Conservation (phyloP, 2,888 invertebrate species). For the Tachina grossa region DNA sequence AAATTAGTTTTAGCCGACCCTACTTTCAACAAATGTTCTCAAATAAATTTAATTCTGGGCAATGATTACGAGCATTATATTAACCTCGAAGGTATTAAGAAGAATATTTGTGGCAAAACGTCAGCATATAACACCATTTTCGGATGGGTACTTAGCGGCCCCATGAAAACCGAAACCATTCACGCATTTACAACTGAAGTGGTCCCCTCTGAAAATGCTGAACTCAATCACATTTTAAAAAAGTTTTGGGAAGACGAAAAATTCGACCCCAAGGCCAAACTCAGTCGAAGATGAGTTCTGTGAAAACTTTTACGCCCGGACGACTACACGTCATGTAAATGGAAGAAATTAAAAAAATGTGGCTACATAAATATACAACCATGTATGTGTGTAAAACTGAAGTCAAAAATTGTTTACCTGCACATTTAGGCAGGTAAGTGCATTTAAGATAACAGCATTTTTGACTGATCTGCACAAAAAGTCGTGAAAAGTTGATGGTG, state of each 20-base stretch:
- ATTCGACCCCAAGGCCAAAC: background rate
- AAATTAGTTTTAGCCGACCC: background rate
- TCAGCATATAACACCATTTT: background rate
- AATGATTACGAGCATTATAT: background rate
- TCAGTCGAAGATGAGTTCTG: background rate
- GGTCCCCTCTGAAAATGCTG: background rate
- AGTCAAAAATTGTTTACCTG: no score
- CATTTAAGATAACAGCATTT: no score
- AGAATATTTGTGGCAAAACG: slow-evolving; percentile 8
- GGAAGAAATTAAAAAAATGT: no score
- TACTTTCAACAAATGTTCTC: background rate
- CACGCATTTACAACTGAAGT: background rate
- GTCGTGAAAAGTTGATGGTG: no score
- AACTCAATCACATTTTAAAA: background rate
- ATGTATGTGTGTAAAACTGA: no score
- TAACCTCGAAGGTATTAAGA: background rate
- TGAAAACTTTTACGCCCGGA: background rate
- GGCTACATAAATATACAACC: no score
- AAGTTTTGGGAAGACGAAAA: background rate
- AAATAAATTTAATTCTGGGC: slow-evolving; percentile 3
- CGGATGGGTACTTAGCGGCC: background rate
- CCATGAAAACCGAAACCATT: background rate
- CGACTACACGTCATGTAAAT: no score
- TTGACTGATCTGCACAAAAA: no score
- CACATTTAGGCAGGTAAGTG: no score